These are phyloP conservation scores for Drosophila novamexicana DNA, from an alignment of 1,140 invertebrate genomes.

Conservation along the genomic window DNA sequence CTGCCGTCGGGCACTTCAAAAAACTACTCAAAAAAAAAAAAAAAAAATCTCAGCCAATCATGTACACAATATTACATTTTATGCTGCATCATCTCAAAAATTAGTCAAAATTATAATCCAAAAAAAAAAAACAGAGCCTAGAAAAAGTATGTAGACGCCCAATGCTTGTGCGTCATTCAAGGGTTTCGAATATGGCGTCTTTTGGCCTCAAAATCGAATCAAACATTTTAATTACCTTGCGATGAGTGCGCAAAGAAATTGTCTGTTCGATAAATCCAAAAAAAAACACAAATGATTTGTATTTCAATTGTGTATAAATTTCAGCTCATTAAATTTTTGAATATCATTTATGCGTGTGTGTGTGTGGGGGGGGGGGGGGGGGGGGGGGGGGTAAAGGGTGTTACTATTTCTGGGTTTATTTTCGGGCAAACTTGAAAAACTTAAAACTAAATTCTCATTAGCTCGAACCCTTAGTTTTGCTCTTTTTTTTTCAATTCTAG, in stretches of 20 bases:
- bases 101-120: constrained; percentile 60
- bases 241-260: constrained; percentile 80
- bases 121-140: constrained; percentile 35
- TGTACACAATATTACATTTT: constrained; percentile 47
- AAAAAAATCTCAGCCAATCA: constrained; percentile 59
- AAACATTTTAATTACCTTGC: constrained; percentile 84
- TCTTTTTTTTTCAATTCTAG: not conserved
- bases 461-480: no score
- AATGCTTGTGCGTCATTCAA: constrained; percentile 33
- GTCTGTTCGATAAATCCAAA: constrained; percentile 20
- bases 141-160: constrained; percentile 47
- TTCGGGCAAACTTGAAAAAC: not conserved
- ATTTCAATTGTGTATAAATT: constrained; percentile 57
- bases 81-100: constrained; percentile 67
- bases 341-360: constrained; percentile 28
- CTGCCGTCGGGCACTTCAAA: constrained; percentile 71
- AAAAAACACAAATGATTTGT: constrained; percentile 49
- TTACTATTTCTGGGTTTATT: no score
- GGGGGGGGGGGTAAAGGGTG: no score
- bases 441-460: not conserved
- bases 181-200: constrained; percentile 59
- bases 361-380: no score
- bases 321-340: constrained; percentile 67
- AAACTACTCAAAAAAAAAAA: constrained; percentile 1
- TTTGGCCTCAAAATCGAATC: constrained; percentile 49